Evolutionary conservation across 2,888 invertebrate species (phyloP).

Genomic region (Stenolophus ochropezus): DNA sequence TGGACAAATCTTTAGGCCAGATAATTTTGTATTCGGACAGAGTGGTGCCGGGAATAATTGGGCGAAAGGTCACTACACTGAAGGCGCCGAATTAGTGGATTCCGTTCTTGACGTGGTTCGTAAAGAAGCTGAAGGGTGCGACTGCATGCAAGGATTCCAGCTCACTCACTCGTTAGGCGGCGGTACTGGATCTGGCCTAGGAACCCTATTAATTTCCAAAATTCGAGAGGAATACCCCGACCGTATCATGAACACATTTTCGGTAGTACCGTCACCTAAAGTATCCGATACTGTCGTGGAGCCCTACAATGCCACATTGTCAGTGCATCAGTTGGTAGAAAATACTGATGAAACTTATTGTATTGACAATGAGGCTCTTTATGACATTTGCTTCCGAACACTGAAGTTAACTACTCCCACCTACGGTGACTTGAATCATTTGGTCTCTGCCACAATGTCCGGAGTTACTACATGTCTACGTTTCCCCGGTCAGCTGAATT

Average conservation of each 20-base stretch:
- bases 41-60: slow-evolving; percentile 91
- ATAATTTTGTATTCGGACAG: slow-evolving; percentile 96
- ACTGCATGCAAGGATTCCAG: slow-evolving; percentile 95
- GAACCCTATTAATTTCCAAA: slow-evolving; percentile 95
- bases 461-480: slow-evolving; percentile 92
- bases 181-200: slow-evolving; percentile 97
- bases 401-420: slow-evolving; percentile 92
- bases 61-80: slow-evolving; percentile 95
- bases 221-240: slow-evolving; percentile 98
- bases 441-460: slow-evolving; percentile 91
- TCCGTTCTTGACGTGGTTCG: slow-evolving; percentile 88
- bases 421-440: slow-evolving; percentile 94
- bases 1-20: slow-evolving; percentile 94
- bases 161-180: slow-evolving; percentile 96
- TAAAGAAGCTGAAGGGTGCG: slow-evolving; percentile 92
- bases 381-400: slow-evolving; percentile 94
- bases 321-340: slow-evolving; percentile 91
- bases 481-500: slow-evolving; percentile 96
- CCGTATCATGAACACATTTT: slow-evolving; percentile 98
- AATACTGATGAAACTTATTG: slow-evolving; percentile 94
- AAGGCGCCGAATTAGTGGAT: slow-evolving; percentile 89
- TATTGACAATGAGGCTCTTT: slow-evolving; percentile 94
- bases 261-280: slow-evolving; percentile 91
- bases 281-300: slow-evolving; percentile 94
- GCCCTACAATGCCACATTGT: slow-evolving; percentile 93